A percentile compares a stretch with the other conserved stretches of the same genome.
phyloP scores from a whole-genome alignment of 2,797 vertebrate species.

The Danionella dracula region DNA sequence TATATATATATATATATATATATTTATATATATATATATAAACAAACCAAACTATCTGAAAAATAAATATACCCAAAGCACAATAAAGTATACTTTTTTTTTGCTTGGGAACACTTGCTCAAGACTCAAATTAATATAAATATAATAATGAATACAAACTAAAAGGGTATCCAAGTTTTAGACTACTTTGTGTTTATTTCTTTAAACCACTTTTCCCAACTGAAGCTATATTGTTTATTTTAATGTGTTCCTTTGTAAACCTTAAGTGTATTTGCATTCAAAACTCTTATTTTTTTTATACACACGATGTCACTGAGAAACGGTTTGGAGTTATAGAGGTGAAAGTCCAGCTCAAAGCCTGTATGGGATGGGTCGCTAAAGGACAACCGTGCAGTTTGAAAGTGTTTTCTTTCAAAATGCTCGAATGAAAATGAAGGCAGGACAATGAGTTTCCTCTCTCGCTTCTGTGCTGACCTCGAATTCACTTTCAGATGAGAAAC shows the following conservation, averaged over 20 bases:
- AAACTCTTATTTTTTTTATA: not conserved
- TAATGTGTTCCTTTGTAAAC: not conserved
- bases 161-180: too few species aligned
- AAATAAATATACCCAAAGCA: too few species aligned
- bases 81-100: too few species aligned
- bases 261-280: not conserved
- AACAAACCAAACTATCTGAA: too few species aligned
- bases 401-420: slow-evolving; percentile 42
- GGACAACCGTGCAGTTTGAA: slow-evolving; percentile 21
- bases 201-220: too few species aligned
- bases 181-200: too few species aligned
- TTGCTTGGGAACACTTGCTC: too few species aligned
- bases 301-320: not conserved
- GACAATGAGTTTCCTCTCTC: not conserved
- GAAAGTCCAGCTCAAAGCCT: slow-evolving; percentile 33
- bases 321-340: slow-evolving; percentile 6
- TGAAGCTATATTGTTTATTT: not conserved
- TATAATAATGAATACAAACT: too few species aligned
- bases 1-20: too few species aligned
- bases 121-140: too few species aligned
- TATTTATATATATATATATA: too few species aligned
- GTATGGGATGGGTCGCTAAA: slow-evolving; percentile 18
- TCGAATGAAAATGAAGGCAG: not conserved
- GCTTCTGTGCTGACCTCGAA: not conserved
- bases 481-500: not conserved